Base-by-base conservation (phyloP, 1,140 invertebrate genomes). In the Euura saliciscinereae region DNA sequence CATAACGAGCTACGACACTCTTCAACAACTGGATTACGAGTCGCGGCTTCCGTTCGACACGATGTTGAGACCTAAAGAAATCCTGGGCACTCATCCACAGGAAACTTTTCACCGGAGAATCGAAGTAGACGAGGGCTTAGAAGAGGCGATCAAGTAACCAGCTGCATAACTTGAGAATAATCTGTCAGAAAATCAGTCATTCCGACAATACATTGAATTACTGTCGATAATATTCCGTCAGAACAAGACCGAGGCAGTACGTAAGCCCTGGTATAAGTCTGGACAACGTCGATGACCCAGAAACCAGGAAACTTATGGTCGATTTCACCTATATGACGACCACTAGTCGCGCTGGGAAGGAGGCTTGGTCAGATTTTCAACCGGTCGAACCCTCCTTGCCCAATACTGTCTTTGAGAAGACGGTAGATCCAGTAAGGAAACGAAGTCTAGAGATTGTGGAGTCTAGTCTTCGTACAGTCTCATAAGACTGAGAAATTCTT, bases 231-330 rank as follows among this genome's bases (percentile, higher is more conserved):
- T 11, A 59, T 59, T n/a, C 51, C 28, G 28, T 81, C 13, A 86
- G 82, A 72, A 87, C 81, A 1, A 80, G 89, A 0, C 88, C 89
- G 5, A 82, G 89, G 4, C 74, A 85, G 10, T 84, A 86, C 45
- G 85, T 89, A 81, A 82, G 85, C 0, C 88, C 88, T 1, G 86
- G 85, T 3, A 80, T 89, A 10, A 86, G 85, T 75, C 80, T 90
- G 73, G 89, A 90, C 66, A 85, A 90, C 68, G 78, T 89, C 2
- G 77, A 78, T 2, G 84, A 89, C 75, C 73, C 78, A 68, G 72
- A 84, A 13, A 7, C 66, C 8, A 74, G 73, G 66, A 65, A 76
- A 72, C 10, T 74, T 8, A 8, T 76, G n/a, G 46, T 76, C 11
- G 65, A 76, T 44, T 76, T 74, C 64, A 76, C 70, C 51, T 76